phyloP scores from a whole-genome alignment of 2,797 vertebrate genomes.

The Oreochromis mossambicus region DNA sequence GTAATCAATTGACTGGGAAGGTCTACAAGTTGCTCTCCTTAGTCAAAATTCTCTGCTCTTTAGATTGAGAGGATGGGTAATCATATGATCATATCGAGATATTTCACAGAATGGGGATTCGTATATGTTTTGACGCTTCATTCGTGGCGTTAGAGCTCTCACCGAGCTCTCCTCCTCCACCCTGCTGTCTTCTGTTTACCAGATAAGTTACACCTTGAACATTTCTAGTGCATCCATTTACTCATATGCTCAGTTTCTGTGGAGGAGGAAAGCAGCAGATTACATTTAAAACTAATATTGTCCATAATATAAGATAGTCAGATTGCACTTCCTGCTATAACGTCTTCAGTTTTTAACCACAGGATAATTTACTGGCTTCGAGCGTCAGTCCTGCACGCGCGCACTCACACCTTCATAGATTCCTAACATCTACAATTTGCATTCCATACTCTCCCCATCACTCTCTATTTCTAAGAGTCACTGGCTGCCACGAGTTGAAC shows the following conservation, averaged over 20 bases:
- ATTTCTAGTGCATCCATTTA: neutral
- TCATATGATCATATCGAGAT: neutral
- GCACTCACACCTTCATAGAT: slow-evolving; percentile 22
- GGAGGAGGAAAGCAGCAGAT: neutral
- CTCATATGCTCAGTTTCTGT: neutral
- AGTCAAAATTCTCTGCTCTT: neutral
- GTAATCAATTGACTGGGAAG: neutral
- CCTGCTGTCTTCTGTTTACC: neutral
- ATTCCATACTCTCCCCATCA: slow-evolving; percentile 62
- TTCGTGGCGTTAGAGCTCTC: neutral
- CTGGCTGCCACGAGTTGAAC: slow-evolving; percentile 67
- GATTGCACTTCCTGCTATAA: neutral
- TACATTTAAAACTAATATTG: neutral
- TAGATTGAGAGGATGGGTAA: neutral
- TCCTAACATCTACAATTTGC: slow-evolving; percentile 68
- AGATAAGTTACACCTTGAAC: neutral
- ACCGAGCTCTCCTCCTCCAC: neutral
- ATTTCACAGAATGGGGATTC: neutral
- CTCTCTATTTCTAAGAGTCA: slow-evolving; percentile 66
- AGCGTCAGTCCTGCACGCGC: neutral
- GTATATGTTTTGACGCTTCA: neutral
- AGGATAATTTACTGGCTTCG: slow-evolving; percentile 13
- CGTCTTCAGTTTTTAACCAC: slow-evolving; percentile 28
- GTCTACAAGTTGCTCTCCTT: neutral
- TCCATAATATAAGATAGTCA: neutral